Percentiles rank a stretch among this genome's conserved stretches.
phyloP scores from a whole-genome alignment of 2,113 vertebrate genomes.

The Syrrhaptes paradoxus region DNA sequence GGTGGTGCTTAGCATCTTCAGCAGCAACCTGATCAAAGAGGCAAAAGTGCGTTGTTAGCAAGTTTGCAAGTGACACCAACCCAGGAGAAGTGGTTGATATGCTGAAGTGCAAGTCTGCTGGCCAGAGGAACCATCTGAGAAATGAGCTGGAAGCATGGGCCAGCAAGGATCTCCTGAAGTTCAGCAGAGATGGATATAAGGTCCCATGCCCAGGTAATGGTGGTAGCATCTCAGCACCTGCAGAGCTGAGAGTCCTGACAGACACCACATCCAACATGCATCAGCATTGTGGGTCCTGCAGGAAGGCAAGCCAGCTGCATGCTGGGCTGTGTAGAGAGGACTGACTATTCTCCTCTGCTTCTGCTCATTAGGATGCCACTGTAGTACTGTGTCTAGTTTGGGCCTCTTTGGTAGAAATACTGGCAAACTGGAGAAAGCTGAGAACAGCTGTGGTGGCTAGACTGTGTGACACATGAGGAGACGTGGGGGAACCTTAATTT shows the following conservation, averaged over 20 bases:
- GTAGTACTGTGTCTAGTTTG: not conserved
- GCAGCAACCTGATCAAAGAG: not conserved
- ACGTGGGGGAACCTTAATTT: not conserved
- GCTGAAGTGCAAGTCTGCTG: not conserved
- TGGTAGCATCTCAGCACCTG: accelerated
- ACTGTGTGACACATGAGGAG: not conserved
- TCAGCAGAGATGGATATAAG: not conserved
- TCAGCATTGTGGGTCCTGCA: not conserved
- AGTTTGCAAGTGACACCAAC: not conserved
- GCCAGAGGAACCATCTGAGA: not conserved
- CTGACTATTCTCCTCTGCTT: not conserved
- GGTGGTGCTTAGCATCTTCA: not conserved
- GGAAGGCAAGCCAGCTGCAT: not conserved
- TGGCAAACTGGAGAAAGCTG: not conserved
- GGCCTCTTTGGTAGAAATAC: not conserved
- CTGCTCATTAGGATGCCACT: not conserved
- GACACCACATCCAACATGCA: not conserved
- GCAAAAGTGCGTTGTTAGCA: not conserved
- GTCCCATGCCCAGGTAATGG: too few relatives aligned
- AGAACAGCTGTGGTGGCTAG: not conserved
- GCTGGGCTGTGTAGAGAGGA: not conserved
- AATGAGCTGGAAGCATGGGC: not conserved
- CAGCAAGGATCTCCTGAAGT: not conserved
- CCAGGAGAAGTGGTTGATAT: not conserved
- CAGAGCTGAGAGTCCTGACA: not conserved